These are phyloP conservation scores for Phaenicophaeus curvirostris DNA, from an alignment of 2,797 vertebrate genomes.

Conservation along the genomic window DNA sequence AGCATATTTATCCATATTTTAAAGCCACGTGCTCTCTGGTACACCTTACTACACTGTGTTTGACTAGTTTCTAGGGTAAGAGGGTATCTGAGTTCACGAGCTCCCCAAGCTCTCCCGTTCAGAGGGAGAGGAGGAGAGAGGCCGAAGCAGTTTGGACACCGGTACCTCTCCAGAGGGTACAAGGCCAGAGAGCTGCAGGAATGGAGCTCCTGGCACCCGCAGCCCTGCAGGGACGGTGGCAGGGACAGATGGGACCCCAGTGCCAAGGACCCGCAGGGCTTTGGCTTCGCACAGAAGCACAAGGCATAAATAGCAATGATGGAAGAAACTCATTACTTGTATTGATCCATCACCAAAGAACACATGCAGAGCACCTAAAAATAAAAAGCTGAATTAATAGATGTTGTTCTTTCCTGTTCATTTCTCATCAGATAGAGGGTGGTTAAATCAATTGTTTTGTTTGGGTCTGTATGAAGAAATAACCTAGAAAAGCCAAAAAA, in stretches of 20 bases:
- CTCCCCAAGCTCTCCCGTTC: not conserved
- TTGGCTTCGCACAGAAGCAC: not conserved
- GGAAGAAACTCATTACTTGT: not conserved
- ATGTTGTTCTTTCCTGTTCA: not conserved
- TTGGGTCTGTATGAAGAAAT: not conserved
- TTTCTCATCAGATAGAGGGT: not conserved
- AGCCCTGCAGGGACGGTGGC: not conserved
- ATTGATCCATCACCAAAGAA: not conserved
- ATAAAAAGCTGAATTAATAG: not conserved
- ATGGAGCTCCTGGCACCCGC: rapidly evolving
- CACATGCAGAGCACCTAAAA: not conserved
- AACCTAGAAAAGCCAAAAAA: not conserved
- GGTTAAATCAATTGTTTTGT: not conserved
- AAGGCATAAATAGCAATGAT: not conserved
- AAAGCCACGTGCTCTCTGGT: not conserved
- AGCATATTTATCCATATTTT: not conserved
- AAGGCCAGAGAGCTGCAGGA: not conserved
- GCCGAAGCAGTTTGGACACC: not conserved
- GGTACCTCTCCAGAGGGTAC: not conserved
- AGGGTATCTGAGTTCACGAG: rapidly evolving
- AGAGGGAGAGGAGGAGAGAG: not conserved
- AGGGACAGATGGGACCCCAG: not conserved
- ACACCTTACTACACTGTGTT: not conserved
- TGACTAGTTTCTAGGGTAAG: not conserved
- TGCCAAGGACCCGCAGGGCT: not conserved